These are phyloP conservation scores for Atrina japonica DNA, from an alignment of 2,888 invertebrate species.

Conservation along the genomic window DNA sequence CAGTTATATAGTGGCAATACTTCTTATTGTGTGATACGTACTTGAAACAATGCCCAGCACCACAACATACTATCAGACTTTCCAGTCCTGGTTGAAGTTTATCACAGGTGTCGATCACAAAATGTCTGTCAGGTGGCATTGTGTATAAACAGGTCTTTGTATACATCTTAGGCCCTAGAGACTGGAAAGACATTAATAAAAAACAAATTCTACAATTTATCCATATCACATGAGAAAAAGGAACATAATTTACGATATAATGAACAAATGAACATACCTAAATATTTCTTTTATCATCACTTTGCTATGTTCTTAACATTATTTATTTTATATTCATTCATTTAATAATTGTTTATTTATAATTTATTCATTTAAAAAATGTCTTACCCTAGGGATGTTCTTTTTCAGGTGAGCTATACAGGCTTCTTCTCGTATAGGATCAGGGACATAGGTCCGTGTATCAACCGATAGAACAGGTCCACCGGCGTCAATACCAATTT, in stretches of 20 bases:
- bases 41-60: constrained; percentile 79
- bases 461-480: constrained; percentile 71
- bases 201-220: no score
- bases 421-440: constrained; percentile 66
- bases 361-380: constrained; percentile 1
- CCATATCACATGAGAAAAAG: no score
- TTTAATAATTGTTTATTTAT: not conserved
- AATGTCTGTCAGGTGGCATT: constrained; percentile 77
- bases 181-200: constrained; percentile 58
- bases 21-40: no score
- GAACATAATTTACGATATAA: no score
- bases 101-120: constrained; percentile 74
- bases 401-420: constrained; percentile 64
- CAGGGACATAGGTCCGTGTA: constrained; percentile 72
- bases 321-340: no score
- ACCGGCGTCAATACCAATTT: constrained; percentile 76
- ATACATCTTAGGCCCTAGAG: constrained; percentile 73
- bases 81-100: constrained; percentile 60
- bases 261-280: no score
- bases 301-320: no score
- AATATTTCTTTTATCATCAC: no score
- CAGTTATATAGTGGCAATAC: no score
- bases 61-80: constrained; percentile 75
- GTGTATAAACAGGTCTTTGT: constrained; percentile 78
- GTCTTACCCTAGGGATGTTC: constrained; percentile 69